These are phyloP conservation scores for Sylvia borin DNA, from an alignment of 2,797 vertebrate genomes.

Conservation along the genomic window DNA sequence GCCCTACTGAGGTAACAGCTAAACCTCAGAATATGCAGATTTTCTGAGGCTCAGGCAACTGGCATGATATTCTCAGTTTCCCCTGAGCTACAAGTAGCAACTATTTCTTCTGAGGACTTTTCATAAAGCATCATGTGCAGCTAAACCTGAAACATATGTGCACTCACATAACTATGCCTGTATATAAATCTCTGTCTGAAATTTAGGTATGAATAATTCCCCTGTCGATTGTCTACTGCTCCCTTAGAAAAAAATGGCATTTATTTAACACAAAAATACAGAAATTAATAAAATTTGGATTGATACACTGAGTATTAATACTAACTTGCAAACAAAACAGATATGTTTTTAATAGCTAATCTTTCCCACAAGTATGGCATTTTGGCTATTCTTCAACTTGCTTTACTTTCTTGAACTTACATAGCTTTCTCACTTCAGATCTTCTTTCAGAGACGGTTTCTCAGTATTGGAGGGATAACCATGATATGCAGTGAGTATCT, in stretches of 20 bases:
- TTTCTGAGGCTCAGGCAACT: neutral
- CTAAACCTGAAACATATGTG: neutral
- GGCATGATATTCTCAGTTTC: neutral
- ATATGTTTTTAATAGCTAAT: fast-evolving
- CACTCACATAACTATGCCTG: neutral
- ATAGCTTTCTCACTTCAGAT: neutral
- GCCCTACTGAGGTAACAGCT: neutral
- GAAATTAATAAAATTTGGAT: neutral
- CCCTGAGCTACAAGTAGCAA: neutral
- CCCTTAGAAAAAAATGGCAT: neutral
- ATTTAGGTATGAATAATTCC: neutral
- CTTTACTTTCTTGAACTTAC: neutral
- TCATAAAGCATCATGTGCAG: neutral
- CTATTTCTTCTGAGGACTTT: neutral
- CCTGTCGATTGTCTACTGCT: neutral
- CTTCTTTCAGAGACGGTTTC: neutral
- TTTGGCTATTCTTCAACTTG: neutral
- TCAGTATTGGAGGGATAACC: neutral
- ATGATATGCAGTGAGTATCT: neutral
- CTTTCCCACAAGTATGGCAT: neutral
- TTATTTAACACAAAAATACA: neutral
- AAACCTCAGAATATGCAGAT: neutral
- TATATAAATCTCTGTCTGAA: neutral
- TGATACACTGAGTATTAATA: neutral
- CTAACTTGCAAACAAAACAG: neutral